Percentiles rank a stretch among this genome's conserved stretches.
phyloP scores from a whole-genome alignment of 2,797 vertebrate species.

The Esox masquinongy region DNA sequence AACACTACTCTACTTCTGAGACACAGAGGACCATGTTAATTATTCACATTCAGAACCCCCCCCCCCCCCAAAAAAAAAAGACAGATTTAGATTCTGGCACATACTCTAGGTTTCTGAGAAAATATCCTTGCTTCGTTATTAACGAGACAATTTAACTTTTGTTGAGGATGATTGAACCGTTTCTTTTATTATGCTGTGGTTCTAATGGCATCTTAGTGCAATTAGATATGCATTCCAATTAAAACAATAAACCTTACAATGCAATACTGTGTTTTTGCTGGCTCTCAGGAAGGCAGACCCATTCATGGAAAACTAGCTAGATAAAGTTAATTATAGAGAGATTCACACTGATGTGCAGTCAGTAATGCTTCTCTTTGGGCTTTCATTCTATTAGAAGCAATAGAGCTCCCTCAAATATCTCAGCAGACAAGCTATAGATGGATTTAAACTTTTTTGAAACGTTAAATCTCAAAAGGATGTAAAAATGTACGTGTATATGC shows the following conservation, averaged over 20 bases:
- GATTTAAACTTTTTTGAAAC: background rate
- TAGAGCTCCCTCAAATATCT: background rate
- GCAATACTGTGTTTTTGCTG: slow-evolving; percentile 34
- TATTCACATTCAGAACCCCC: background rate
- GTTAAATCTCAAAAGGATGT: no score
- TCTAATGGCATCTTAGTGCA: slow-evolving; percentile 62
- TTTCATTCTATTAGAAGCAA: background rate
- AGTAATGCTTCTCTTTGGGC: background rate
- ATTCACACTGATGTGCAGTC: slow-evolving; percentile 8
- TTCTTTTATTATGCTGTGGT: slow-evolving; percentile 62
- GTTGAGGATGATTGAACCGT: slow-evolving; percentile 66
- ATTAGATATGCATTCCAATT: slow-evolving; percentile 67
- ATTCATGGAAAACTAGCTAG: slow-evolving; percentile 1
- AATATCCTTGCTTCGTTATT: slow-evolving; percentile 52
- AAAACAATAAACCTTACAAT: slow-evolving; percentile 68
- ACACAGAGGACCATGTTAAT: no score
- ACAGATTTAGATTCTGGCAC: background rate
- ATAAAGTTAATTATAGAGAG: slow-evolving; percentile 16
- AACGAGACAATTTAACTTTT: slow-evolving; percentile 62
- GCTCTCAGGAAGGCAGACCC: slow-evolving; percentile 22
- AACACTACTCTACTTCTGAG: no score
- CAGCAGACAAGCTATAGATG: background rate
- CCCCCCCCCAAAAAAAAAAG: background rate
- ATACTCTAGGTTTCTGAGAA: slow-evolving; percentile 25
- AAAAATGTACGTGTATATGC: background rate